phyloP scores from a whole-genome alignment of 92 coral and sea anemone genomes.

The Palythoa caribaeorum region DNA sequence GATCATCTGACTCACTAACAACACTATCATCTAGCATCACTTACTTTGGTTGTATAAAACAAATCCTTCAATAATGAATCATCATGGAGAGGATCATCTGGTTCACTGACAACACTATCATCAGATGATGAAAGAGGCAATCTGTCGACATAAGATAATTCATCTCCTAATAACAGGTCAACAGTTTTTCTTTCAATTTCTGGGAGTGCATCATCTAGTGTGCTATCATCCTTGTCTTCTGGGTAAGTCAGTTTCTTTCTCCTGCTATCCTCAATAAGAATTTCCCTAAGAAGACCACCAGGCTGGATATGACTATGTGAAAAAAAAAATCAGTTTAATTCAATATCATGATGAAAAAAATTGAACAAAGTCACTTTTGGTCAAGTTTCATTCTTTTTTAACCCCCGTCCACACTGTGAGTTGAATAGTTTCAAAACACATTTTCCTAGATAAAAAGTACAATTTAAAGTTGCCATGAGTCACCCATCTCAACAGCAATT shows the following conservation, averaged over 20 bases:
- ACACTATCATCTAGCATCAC: constrained; percentile 60
- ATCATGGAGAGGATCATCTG: constrained; percentile 90
- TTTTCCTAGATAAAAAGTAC: no score
- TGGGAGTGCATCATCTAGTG: constrained; percentile 46
- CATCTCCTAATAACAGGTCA: constrained; percentile 82
- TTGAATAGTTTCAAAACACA: no score
- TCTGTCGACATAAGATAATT: constrained; percentile 57
- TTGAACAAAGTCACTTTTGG: no score
- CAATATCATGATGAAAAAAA: not conserved
- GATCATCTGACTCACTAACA: constrained; percentile 91
- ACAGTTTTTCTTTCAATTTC: constrained; percentile 72
- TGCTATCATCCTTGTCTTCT: constrained; percentile 36
- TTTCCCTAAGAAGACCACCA: constrained; percentile 86
- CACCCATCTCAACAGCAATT: no score
- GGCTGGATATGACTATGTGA: constrained; percentile 70
- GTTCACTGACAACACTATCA: constrained; percentile 81
- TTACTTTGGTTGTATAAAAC: constrained; percentile 84
- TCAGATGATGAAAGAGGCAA: constrained; percentile 66
- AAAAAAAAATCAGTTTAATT: not conserved
- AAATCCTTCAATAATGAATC: constrained; percentile 90
- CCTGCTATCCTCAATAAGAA: constrained; percentile 63
- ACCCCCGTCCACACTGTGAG: no score
- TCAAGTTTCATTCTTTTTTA: no score
- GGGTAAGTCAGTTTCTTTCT: constrained; percentile 18
- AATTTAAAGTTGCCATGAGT: no score